A percentile compares a stretch with the other conserved stretches of the same genome.
phyloP scores from a whole-genome alignment of 2,113 vertebrate species.

The Paradoxurus hermaphroditus region DNA sequence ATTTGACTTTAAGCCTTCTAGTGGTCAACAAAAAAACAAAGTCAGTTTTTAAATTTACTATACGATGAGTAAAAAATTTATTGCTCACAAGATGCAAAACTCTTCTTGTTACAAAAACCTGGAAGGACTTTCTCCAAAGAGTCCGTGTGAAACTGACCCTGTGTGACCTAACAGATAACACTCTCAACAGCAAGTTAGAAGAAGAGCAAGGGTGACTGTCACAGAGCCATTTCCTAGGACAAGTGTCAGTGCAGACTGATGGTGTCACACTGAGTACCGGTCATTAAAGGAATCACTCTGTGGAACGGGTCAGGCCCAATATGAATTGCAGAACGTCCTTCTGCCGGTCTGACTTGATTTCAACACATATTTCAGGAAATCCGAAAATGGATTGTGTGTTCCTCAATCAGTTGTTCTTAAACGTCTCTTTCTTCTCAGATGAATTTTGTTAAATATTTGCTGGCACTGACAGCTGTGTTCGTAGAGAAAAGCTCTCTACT shows the following conservation, averaged over 20 bases:
- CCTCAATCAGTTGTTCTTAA: background rate
- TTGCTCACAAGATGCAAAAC: constrained; percentile 8
- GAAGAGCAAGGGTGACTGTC: background rate
- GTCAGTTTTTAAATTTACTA: background rate
- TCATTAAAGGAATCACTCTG: background rate
- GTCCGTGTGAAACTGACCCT: background rate
- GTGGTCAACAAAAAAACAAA: background rate
- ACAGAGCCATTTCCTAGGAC: background rate
- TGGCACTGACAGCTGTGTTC: background rate
- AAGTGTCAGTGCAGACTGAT: background rate
- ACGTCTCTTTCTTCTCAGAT: background rate
- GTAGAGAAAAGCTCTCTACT: background rate
- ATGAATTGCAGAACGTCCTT: background rate
- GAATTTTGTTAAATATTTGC: background rate
- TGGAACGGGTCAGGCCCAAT: background rate
- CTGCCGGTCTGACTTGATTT: background rate
- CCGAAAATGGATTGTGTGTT: background rate
- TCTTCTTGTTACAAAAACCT: constrained; percentile 17
- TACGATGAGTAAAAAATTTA: background rate
- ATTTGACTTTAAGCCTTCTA: background rate
- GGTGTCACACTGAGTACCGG: background rate
- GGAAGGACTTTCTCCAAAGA: background rate
- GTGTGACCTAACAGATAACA: background rate
- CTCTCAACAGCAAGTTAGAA: background rate
- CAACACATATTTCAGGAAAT: background rate